Conservation (phyloP, 2,888 invertebrate genomes). For the Baccha elongata region DNA sequence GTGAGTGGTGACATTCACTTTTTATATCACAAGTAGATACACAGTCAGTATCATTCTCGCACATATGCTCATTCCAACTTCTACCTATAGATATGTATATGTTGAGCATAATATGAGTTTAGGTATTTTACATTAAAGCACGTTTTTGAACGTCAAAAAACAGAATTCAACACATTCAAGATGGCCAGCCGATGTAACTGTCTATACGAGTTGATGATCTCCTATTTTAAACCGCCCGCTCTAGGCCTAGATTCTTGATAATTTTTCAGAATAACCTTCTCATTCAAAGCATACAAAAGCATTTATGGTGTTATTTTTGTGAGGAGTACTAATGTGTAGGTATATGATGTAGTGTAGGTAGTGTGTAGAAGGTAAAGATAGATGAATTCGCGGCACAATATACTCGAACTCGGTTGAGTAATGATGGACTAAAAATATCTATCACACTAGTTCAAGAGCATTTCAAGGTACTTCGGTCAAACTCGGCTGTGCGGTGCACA, state of each 20-base stretch:
- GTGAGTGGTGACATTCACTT: constrained; percentile 71
- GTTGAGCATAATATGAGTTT: constrained; percentile 25
- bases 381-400: constrained; percentile 52
- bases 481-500: constrained; percentile 13
- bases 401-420: constrained; percentile 15
- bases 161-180: constrained; percentile 41
- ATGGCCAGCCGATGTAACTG: constrained; percentile 33
- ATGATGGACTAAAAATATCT: constrained; percentile 64
- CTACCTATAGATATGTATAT: too few species aligned
- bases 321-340: constrained; percentile 27
- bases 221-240: constrained; percentile 29
- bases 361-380: constrained; percentile 20
- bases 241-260: constrained; percentile 37
- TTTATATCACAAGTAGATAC: background rate
- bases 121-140: constrained; percentile 43
- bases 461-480: constrained; percentile 50
- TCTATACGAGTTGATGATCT: background rate
- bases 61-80: too few species aligned
- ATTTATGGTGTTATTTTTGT: constrained; percentile 17
- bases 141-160: constrained; percentile 44
- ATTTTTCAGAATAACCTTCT: background rate
- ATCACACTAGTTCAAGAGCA: constrained; percentile 69
- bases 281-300: background rate
- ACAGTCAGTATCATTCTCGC: background rate
- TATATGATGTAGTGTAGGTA: background rate